Conservation (phyloP, 2,888 invertebrate genomes). For the Microctonus hyperodae region DNA sequence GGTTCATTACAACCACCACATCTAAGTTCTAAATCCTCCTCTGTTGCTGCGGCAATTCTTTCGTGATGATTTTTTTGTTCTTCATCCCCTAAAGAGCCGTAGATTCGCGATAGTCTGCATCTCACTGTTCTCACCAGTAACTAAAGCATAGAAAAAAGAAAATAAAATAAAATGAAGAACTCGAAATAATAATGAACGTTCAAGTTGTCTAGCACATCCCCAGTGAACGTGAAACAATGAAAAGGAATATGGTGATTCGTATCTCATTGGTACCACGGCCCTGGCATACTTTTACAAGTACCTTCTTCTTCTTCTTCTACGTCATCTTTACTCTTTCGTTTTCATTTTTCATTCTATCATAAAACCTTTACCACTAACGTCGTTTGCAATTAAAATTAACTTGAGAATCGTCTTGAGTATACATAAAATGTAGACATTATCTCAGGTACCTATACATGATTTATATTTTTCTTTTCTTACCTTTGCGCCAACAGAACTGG, state of each 20-base stretch:
- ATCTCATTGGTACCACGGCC: conserved; percentile 12
- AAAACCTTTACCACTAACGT: not conserved
- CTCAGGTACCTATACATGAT: conserved; percentile 1
- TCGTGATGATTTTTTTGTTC: conserved; percentile 80
- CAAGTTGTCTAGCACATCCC: not conserved
- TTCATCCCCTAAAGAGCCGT: conserved; percentile 82
- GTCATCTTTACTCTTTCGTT: not conserved
- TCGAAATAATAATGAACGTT: conserved; percentile 8
- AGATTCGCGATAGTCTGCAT: conserved; percentile 79
- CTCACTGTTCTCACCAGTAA: conserved; percentile 82
- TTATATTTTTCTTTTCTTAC: conserved; percentile 60
- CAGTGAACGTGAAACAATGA: conserved; percentile 17
- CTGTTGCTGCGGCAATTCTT: conserved; percentile 72
- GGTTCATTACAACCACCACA: conserved; percentile 85
- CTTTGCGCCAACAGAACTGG: conserved; percentile 86
- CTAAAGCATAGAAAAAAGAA: conserved; percentile 60
- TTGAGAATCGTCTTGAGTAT: too few relatives aligned
- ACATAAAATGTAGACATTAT: not conserved
- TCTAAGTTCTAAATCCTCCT: conserved; percentile 76
- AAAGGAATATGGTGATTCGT: conserved; percentile 7
- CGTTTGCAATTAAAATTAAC: not conserved
- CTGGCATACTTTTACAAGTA: conserved; percentile 16
- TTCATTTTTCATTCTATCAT: not conserved
- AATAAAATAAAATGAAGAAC: not conserved
- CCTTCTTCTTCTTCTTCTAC: not conserved